These are phyloP conservation scores for Anastatus disparis DNA, from an alignment of 1,140 invertebrate species.

Conservation along the genomic window DNA sequence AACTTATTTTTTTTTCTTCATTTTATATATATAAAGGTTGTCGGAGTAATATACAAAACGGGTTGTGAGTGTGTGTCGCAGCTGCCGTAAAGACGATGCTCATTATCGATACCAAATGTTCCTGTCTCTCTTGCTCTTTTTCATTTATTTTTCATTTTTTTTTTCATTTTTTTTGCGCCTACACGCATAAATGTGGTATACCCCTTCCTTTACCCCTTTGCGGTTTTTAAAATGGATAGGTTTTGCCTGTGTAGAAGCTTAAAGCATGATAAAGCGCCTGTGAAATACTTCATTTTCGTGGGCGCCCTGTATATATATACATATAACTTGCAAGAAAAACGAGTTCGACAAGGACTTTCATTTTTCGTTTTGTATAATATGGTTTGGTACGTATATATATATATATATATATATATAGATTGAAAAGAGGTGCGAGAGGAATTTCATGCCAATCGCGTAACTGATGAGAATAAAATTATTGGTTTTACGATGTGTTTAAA, in stretches of 20 bases:
- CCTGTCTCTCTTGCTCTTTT: too few species aligned
- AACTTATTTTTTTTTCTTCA: too few species aligned
- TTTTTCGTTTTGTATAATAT: neutral
- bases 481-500: neutral
- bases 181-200: too few species aligned
- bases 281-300: neutral
- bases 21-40: too few species aligned
- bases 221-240: too few species aligned
- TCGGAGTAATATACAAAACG: neutral
- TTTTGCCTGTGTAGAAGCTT: neutral
- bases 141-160: too few species aligned
- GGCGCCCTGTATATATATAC: neutral
- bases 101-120: conserved; percentile 21
- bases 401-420: neutral
- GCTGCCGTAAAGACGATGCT: conserved; percentile 12
- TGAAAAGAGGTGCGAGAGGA: neutral
- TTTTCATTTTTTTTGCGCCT: too few species aligned
- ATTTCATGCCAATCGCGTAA: conserved; percentile 2
- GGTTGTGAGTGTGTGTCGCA: neutral
- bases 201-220: too few species aligned
- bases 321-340: too few species aligned
- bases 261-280: neutral
- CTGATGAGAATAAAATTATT: conserved; percentile 15
- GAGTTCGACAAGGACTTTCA: neutral
- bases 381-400: neutral